Percentiles rank a stretch among this genome's conserved stretches.
Evolutionary conservation across 37 sponge, comb jelly and placozoan genomes (phyloP).

Genomic region (Mnemiopsis leidyi): DNA sequence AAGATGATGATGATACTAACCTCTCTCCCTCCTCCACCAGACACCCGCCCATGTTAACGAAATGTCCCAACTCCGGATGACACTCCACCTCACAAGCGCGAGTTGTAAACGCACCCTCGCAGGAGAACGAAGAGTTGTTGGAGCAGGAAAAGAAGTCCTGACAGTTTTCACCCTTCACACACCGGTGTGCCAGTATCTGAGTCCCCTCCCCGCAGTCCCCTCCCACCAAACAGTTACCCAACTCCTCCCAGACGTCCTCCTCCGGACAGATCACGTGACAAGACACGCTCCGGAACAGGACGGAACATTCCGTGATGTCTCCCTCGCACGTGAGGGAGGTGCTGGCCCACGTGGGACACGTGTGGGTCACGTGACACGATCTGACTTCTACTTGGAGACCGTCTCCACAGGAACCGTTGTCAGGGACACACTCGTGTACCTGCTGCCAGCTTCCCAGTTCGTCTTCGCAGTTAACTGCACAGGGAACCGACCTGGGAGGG

Average conservation of each 20-base stretch:
- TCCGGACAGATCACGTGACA: conserved; percentile 6
- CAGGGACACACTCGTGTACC: conserved; percentile 4
- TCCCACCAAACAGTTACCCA: not conserved
- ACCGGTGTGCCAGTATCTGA: not conserved
- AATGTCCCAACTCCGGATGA: not conserved
- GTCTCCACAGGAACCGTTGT: not conserved
- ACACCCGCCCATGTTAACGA: not conserved
- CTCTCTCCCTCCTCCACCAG: not conserved
- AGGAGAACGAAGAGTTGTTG: not conserved
- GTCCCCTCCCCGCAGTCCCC: not conserved
- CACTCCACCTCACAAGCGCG: not conserved
- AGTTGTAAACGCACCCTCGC: not conserved
- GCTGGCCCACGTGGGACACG: conserved; percentile 37
- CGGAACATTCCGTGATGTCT: conserved; percentile 15
- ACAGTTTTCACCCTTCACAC: not conserved
- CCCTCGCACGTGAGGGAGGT: conserved; percentile 8
- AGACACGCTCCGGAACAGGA: not conserved
- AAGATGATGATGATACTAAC: not conserved
- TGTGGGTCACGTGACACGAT: conserved; percentile 8
- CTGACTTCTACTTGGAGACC: conserved; percentile 1
- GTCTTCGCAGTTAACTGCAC: not conserved
- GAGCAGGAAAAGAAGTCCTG: not conserved
- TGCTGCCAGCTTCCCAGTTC: conserved; percentile 4
- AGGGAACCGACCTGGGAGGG: conserved; percentile 27
- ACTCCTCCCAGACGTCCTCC: not conserved